phyloP scores from a whole-genome alignment of 1,140 invertebrate species.

The Sminthurides bifidus region DNA sequence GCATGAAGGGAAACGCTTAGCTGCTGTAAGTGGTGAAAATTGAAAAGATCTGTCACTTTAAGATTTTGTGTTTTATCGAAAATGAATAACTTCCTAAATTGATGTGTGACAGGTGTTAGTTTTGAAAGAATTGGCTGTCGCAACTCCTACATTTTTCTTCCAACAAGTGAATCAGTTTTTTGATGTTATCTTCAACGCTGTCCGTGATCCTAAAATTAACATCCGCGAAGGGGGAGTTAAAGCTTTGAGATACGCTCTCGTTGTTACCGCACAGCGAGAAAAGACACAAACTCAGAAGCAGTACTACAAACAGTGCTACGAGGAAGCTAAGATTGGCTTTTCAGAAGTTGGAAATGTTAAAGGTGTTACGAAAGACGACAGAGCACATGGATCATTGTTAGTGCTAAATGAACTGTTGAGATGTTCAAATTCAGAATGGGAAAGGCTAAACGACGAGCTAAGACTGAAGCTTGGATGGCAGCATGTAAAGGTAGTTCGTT shows the following conservation, averaged over 20 bases:
- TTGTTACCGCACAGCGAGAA: slow-evolving; percentile 89
- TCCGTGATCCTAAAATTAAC: slow-evolving; percentile 81
- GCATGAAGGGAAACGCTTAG: slow-evolving; percentile 77
- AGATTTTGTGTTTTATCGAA: slow-evolving; percentile 9
- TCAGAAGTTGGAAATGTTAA: slow-evolving; percentile 59
- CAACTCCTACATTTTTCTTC: slow-evolving; percentile 95
- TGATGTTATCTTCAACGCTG: slow-evolving; percentile 84
- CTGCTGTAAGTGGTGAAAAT: slow-evolving; percentile 50
- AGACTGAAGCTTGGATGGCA: slow-evolving; percentile 18
- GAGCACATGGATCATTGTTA: slow-evolving; percentile 81
- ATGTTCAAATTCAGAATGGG: slow-evolving; percentile 83
- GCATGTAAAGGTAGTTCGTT: background rate
- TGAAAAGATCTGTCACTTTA: too few relatives aligned
- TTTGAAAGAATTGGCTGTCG: slow-evolving; percentile 82
- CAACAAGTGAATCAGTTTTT: slow-evolving; percentile 95
- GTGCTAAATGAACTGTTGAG: slow-evolving; percentile 89
- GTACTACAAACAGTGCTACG: slow-evolving; percentile 72
- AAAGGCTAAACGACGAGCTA: slow-evolving; percentile 61
- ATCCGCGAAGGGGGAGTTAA: slow-evolving; percentile 86
- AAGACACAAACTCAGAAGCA: slow-evolving; percentile 74
- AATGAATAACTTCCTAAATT: background rate
- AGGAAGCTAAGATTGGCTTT: slow-evolving; percentile 72
- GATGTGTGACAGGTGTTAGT: slow-evolving; percentile 54
- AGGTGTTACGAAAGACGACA: slow-evolving; percentile 73
- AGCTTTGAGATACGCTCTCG: slow-evolving; percentile 78